Percentiles rank a stretch among this genome's conserved stretches.
phyloP scores from a whole-genome alignment of 2,113 vertebrate species.

The Podarcis cretensis region DNA sequence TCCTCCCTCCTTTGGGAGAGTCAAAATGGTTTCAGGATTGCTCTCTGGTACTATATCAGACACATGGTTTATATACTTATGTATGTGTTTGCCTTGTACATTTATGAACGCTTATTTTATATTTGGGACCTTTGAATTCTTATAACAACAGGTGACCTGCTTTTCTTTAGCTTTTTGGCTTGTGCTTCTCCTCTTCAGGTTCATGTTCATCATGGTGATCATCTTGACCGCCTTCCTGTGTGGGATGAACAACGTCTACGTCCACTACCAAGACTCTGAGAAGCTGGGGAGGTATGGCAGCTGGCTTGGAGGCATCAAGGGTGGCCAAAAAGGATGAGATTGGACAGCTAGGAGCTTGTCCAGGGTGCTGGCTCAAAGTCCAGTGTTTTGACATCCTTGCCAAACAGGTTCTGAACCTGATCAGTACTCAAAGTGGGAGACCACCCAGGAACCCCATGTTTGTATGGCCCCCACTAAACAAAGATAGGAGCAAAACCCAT shows the following conservation, averaged over 20 bases:
- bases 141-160: too few species aligned
- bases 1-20: too few species aligned
- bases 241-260: slow-evolving; percentile 91
- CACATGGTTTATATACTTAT: too few species aligned
- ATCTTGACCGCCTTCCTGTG: slow-evolving; percentile 91
- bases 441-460: neutral
- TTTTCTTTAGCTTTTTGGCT: neutral
- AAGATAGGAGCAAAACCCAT: too few species aligned
- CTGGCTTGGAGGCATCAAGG: neutral
- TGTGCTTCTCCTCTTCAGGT: slow-evolving; percentile 69
- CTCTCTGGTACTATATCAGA: too few species aligned
- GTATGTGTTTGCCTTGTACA: too few species aligned
- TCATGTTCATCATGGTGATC: slow-evolving; percentile 94
- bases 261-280: slow-evolving; percentile 83
- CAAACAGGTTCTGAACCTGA: neutral
- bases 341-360: neutral
- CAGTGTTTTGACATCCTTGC: neutral
- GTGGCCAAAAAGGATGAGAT: neutral
- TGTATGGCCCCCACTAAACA: too few species aligned
- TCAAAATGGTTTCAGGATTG: too few species aligned
- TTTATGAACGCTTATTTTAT: too few species aligned
- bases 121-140: too few species aligned
- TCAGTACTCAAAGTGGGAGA: neutral
- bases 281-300: slow-evolving; percentile 83
- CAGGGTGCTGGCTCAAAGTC: neutral